Evolutionary conservation across 2,797 vertebrate species (phyloP), one percentile per base, ranked within the genome.

Genomic region (Enteromius mattozi): DNA sequence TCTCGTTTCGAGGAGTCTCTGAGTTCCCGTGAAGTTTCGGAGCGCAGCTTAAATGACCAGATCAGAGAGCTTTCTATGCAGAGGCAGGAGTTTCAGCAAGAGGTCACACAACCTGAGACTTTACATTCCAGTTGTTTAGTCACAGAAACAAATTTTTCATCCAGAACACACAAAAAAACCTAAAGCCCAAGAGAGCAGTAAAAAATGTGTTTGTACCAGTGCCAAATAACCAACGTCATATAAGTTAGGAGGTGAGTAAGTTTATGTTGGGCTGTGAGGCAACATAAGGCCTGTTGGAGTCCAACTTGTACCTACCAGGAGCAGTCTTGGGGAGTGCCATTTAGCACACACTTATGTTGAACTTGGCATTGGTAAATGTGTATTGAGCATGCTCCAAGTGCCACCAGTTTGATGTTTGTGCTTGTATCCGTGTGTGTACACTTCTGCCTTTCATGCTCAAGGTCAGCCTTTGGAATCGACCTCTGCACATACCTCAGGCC

Each of bases 231-330:
- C 49, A 66, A 42, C 37, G 9, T 77, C 45, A 71, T 78, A 51
- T 72, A 21, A 81, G 77, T 86, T 74, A 87, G 75, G 80, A 88
- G 83, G 88, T 47, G 70, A 74, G 82, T 81, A 87, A 91, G 87
- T 94, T 97, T 96, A 93, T 89, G 91, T 93, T 96, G 95, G 93
- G 94, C 94, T 92, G 88, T 86, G 89, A 92, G 90, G 88, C 89
- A 88, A 83, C 85, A 88, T 85, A 78, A 72, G 90, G 82, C 66
- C 83, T 87, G 80, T 87, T 71, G 78, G 86, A 86, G 74, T 82
- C 77, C 85, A 89, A 88, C 91, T 93, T 92, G 89, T 92, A 92
- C 92, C 93, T 94, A 94, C 93, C 93, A 94, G 91, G 88, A 86
- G 88, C 90, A 89, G 89, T 84, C 88, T 66, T 74, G 90, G 82